phyloP scores from a whole-genome alignment of 2,113 vertebrate species.

The Podocnemis expansa region DNA sequence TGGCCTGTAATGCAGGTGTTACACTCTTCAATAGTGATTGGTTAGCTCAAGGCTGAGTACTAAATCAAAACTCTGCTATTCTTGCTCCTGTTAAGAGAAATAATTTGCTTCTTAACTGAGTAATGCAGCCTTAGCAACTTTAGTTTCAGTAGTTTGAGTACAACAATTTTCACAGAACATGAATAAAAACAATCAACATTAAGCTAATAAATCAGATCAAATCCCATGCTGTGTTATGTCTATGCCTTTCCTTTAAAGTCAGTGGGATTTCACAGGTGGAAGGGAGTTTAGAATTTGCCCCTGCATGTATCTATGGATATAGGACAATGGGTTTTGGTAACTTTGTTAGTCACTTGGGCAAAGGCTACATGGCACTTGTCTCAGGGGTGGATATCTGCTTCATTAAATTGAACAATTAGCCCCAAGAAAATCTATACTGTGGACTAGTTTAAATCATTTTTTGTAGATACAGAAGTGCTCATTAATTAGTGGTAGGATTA shows the following conservation, averaged over 20 bases:
- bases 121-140: background rate
- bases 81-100: background rate
- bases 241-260: background rate
- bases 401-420: constrained; percentile 70
- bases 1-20: background rate
- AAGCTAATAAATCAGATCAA: background rate
- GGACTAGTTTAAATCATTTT: constrained; percentile 64
- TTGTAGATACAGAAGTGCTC: constrained; percentile 46
- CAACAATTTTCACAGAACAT: background rate
- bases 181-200: background rate
- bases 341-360: background rate
- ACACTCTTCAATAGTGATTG: background rate
- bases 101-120: background rate
- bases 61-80: background rate
- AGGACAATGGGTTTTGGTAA: constrained; percentile 16
- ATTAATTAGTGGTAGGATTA: constrained; percentile 69
- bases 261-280: constrained; percentile 6
- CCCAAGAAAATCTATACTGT: constrained; percentile 67
- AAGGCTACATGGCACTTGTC: constrained; percentile 37
- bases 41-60: background rate
- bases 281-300: constrained; percentile 3
- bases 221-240: background rate
- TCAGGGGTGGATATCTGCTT: constrained; percentile 48
- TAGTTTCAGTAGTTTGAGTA: background rate
- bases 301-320: background rate